phyloP scores from a whole-genome alignment of 1,140 invertebrate genomes.

The Brachionus rubens region DNA sequence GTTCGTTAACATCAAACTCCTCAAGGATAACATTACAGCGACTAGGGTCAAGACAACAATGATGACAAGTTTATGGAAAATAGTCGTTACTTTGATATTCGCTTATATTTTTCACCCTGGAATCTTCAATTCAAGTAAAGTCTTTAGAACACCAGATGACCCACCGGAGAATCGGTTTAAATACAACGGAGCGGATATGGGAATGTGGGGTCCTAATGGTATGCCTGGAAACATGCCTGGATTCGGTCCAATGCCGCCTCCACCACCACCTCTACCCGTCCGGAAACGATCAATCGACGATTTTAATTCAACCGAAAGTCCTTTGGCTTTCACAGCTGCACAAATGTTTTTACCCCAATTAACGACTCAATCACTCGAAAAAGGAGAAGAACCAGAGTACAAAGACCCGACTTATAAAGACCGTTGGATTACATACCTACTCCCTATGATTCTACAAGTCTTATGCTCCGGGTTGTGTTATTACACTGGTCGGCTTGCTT shows the following conservation, averaged over 20 bases:
- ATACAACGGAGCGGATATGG: background rate
- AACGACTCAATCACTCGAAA: background rate
- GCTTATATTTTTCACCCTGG: conserved; percentile 48
- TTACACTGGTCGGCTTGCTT: conserved; percentile 53
- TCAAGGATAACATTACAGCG: conserved; percentile 40
- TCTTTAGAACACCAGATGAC: conserved; percentile 18
- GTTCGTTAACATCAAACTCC: conserved; percentile 48
- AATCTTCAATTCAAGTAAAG: conserved; percentile 24
- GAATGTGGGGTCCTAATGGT: background rate
- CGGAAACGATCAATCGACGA: background rate
- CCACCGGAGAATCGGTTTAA: background rate
- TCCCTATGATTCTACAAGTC: conserved; percentile 41
- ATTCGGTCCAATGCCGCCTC: conserved; percentile 20
- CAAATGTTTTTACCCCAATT: conserved; percentile 26
- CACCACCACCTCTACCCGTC: background rate
- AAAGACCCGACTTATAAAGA: background rate
- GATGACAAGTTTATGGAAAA: conserved; percentile 53
- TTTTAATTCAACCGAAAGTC: background rate
- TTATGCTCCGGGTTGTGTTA: conserved; percentile 50
- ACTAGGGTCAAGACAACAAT: conserved; percentile 51
- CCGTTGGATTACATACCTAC: conserved; percentile 22
- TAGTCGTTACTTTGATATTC: conserved; percentile 51
- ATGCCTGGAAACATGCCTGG: conserved; percentile 37
- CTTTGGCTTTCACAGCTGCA: background rate
- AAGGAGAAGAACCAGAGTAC: background rate